phyloP scores from a whole-genome alignment of 1,140 invertebrate genomes.

The Lucilia cuprina region DNA sequence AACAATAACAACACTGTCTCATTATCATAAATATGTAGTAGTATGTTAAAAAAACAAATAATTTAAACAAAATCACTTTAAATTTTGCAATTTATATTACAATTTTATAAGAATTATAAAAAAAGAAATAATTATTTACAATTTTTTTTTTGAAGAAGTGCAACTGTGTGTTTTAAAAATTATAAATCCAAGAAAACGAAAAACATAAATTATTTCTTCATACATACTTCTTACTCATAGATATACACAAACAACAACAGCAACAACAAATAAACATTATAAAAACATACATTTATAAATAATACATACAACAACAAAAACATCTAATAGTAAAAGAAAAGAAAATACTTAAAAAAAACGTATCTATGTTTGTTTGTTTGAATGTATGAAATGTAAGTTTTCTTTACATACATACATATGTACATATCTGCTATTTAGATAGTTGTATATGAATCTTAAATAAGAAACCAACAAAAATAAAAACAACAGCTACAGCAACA shows the following conservation, averaged over 20 bases:
- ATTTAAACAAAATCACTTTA: not conserved
- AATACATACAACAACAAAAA: not conserved
- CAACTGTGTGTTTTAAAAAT: no score
- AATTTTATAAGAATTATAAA: not conserved
- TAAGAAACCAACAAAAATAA: not conserved
- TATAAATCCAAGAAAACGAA: no score
- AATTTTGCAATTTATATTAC: not conserved
- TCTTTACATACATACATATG: no score
- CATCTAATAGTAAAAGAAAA: no score
- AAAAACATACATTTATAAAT: not conserved
- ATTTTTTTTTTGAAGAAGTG: not conserved
- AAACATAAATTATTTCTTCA: no score
- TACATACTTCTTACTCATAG: no score
- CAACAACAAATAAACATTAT: not conserved
- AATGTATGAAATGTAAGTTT: no score
- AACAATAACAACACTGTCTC: conserved; percentile 1
- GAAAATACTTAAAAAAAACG: not conserved
- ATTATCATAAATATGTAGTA: not conserved
- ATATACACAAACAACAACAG: no score
- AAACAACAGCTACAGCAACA: not conserved
- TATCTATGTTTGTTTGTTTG: no score
- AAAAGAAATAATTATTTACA: not conserved
- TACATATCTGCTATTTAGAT: no score
- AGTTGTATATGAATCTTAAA: no score
- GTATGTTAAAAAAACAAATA: not conserved